A percentile compares a stretch with the other conserved stretches of the same genome.
phyloP scores from a whole-genome alignment of 2,888 invertebrate species.

The Flexamia atlantica region DNA sequence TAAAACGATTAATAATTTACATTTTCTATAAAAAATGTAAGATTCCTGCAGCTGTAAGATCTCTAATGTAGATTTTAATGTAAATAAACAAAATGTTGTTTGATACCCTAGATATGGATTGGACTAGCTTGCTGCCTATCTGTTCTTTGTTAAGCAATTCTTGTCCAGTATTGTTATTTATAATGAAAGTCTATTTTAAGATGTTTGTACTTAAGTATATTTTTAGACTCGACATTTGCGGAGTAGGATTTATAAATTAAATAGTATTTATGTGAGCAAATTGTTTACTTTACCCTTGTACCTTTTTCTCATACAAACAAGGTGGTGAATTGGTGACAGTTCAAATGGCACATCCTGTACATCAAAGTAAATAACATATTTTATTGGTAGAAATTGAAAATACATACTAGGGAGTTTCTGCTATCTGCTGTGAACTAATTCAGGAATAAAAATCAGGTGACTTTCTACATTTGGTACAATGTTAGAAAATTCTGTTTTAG shows the following conservation, averaged over 20 bases:
- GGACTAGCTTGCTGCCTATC: neutral
- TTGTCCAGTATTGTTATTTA: constrained; percentile 44
- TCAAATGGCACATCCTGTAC: too few species aligned
- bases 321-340: too few species aligned
- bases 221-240: constrained; percentile 27
- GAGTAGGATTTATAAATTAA: constrained; percentile 44
- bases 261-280: constrained; percentile 29
- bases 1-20: neutral
- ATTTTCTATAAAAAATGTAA: neutral
- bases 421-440: too few species aligned
- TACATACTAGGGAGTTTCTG: too few species aligned
- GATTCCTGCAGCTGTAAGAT: constrained; percentile 9
- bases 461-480: too few species aligned
- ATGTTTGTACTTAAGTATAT: constrained; percentile 42
- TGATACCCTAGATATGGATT: neutral
- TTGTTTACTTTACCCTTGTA: neutral
- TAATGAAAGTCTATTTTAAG: constrained; percentile 42
- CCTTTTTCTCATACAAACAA: too few species aligned
- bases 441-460: too few species aligned
- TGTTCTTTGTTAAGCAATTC: constrained; percentile 20
- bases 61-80: constrained; percentile 30
- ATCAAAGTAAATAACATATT: too few species aligned
- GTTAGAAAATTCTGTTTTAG: too few species aligned
- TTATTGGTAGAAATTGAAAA: too few species aligned
- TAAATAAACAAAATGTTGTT: constrained; percentile 1